Base-by-base conservation (phyloP, 2,888 invertebrate genomes). In the Parelbella ahira region DNA sequence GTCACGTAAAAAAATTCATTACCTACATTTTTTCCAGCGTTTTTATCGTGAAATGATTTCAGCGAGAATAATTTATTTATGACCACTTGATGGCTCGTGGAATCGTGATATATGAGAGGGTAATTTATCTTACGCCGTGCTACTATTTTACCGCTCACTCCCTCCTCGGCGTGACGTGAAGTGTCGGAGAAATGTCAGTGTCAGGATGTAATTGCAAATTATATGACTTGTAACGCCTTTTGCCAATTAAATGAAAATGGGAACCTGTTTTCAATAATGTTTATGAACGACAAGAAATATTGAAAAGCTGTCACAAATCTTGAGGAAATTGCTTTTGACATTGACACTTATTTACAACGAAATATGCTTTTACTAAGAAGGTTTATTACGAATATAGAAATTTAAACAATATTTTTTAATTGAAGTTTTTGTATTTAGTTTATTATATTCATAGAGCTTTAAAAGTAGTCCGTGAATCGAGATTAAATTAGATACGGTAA, bases 111-210 rank as follows among this genome's bases (percentile, higher is more conserved):
- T 32, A 25, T 24, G 25, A 7, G 15, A 32, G 20, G 13, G 23
- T 33, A 27, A 33, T 41, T 32, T 32, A 39, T 33, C 39, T 27
- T 41, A 19, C 32, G 3, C 10, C 9, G 6, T 19, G 24, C 39
- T 39, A 25, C 39, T 39, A 13, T 41, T 32, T 33, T 12, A 20
- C 9, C 20, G 19, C 7, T 41, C 27, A 12, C 24, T 24, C 18
- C 12, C 3, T 37, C 3, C 10, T 23, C 30, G n/a, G n/a, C 10
- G n/a, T 32, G 18, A 30, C 11, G 21, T 25, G 5, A 11, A 25
- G 19, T 41, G 39, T 33, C 39, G 20, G 25, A 32, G 25, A 20
- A 20, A 32, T 9, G 39, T 27, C 39, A 33, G 19, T 38, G 39
- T 25, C 39, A 25, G 11, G 4, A 2, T 12, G 32, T 39, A 25